Evolutionary conservation across 2,888 invertebrate genomes (phyloP), one percentile per base, ranked within the genome.

Genomic region (Lasioglossum malachurum): DNA sequence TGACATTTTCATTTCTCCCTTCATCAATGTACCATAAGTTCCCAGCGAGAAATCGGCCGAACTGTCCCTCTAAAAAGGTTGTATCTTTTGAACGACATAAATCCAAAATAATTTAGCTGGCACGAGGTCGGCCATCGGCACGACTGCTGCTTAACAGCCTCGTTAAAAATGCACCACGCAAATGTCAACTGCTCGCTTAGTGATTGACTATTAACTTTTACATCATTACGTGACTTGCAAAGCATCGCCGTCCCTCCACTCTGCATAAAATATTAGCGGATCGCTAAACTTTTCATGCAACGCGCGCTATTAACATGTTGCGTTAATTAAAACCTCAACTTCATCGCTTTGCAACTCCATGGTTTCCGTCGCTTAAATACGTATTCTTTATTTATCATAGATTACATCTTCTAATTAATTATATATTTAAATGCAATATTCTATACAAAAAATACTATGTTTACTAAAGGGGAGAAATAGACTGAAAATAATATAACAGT

Each of bases 31-130:
- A n/a, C n/a, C n/a, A n/a, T n/a, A 38, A 49, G 27, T 41, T n/a
- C 10, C 49, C 16, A 31, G 27, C 35, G 35, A 35, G 41, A 41
- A 49, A 81, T 44, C 81, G 41, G 16, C 41, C 57, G 23, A 75
- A 69, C 27, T 31, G 16, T 64, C 57, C 31, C 35, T 14, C 23
- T 27, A 31, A 69, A 82, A 67, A 38, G 72, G 44, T 31, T 73
- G 16, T 74, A 69, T n/a, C 10, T 71, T 60, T 14, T 12, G 75
- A 82, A 46, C 57, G 75, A 81, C 78, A 60, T 78, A 83, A 89
- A 84, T 89, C 80, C 81, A 35, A 89, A 88, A 88, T 87, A 84
- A 89, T 89, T 86, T 83, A 74, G 67, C 49, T 73, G 69, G 77
- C 49, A 60, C 71, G 60, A 38, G 27, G 27, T 38, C 46, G 41